Base-by-base conservation (phyloP, 2,888 invertebrate species). In the Drosophila buzzatii region DNA sequence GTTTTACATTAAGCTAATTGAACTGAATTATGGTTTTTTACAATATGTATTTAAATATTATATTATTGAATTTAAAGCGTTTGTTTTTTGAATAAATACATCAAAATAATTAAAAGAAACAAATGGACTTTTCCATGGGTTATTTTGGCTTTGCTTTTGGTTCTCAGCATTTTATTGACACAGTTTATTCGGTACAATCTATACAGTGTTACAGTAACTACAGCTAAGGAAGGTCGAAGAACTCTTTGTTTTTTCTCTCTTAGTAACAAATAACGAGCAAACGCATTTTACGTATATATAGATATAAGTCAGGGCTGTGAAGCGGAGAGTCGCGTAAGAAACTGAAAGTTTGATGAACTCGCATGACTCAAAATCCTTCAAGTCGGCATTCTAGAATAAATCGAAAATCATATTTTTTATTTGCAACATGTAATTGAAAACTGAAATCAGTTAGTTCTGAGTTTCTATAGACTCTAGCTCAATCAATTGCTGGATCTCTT, bases 21-120 rank as follows among this genome's bases (percentile, higher is more conserved):
- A 89, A 86, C 89, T 87, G 89, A 89, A 80, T 56, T 65, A 72
- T 81, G 70, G 68, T 73, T 83, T 83, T 77, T 78, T 78, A 51
- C 76, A 68, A 61, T 56, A 56, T 57, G 53, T 60, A 64, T 55
- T 62, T 52, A 55, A 53, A 60, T 73, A 53, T 45, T 68, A 70
- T 74, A 72, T 23, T 82, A 71, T 65, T 58, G 33, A 58, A 66
- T 61, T 70, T 66, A 63, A 64, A 67, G 66, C 57, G 57, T 73
- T 72, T 55, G 45, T 53, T 73, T 77, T 74, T 83, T 72, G 65
- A 81, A 83, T 81, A 74, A 74, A 83, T 79, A 79, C 65, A 63
- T 63, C 33, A 27, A 73, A 70, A 77, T 16, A 57, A 63, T 45
- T 37, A 47, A 57, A 44, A 49, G 45, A 58, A 61, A 27, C 27